A percentile compares a stretch with the other conserved stretches of the same genome.
phyloP scores from a whole-genome alignment of 2,113 vertebrate genomes.

The Nannospalax galili region DNA sequence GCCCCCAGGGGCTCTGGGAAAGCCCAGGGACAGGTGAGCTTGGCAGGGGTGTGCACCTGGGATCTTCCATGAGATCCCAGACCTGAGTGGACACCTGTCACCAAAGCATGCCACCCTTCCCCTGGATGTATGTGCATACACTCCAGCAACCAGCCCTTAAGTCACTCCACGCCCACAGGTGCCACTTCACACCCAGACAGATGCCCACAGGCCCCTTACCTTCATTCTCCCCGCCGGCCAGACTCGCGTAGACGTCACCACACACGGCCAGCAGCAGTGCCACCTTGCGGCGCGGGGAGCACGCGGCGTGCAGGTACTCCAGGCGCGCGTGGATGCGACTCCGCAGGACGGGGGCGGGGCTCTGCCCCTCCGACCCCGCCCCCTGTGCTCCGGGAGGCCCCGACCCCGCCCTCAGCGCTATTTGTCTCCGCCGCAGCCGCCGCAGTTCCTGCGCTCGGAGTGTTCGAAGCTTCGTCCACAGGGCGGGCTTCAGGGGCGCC shows the following conservation, averaged over 20 bases:
- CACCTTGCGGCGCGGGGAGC: slow-evolving; percentile 92
- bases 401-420: slow-evolving; percentile 80
- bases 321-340: slow-evolving; percentile 88
- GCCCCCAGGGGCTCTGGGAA: slow-evolving; percentile 89
- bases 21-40: neutral
- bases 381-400: slow-evolving; percentile 84
- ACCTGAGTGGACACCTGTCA: neutral
- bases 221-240: slow-evolving; percentile 81
- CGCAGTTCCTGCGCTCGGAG: slow-evolving; percentile 81
- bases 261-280: slow-evolving; percentile 90
- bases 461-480: slow-evolving; percentile 87
- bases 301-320: slow-evolving; percentile 86
- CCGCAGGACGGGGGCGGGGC: slow-evolving; percentile 83
- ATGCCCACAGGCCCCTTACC: slow-evolving; percentile 58
- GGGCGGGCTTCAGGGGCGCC: slow-evolving; percentile 86
- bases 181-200: neutral
- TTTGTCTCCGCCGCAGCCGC: slow-evolving; percentile 76
- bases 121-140: neutral
- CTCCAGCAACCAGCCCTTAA: neutral
- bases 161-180: too few relatives aligned
- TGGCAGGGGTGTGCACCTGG: neutral
- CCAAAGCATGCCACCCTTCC: neutral
- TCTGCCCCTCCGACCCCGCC: slow-evolving; percentile 78
- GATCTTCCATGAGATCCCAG: neutral
- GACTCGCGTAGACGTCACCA: slow-evolving; percentile 91